Base-by-base conservation (phyloP, 1,140 invertebrate genomes). In the Sminthurides bifidus region DNA sequence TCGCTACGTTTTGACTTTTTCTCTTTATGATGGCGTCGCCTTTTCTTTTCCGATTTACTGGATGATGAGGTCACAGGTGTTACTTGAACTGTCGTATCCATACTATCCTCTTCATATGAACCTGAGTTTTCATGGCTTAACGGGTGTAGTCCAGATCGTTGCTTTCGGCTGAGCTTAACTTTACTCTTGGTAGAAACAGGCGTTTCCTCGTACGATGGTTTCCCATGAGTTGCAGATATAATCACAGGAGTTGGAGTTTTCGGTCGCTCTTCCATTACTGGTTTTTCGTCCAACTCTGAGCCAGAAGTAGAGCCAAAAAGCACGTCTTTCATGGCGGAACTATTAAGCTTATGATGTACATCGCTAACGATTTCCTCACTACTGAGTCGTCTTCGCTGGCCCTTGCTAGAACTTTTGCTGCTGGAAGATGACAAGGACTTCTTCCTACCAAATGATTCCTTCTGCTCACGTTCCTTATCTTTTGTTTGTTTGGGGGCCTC, bases 351-450 rank as follows among this genome's bases (percentile, higher is more conserved):
- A n/a, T n/a, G n/a, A n/a, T n/a, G n/a, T n/a, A n/a, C 59, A 51
- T 35, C 24, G 43, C 52, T 59, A 23, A 31, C 55, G n/a, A 21
- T 53, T 24, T 60, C 58, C 17, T 58, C 54, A 64, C 64, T 58
- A 59, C 61, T 51, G 56, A 52, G 41, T 67, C 66, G 54, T 63
- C 60, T 29, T 15, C 52, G 44, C 21, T 45, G 54, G 15, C 50
- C 48, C 26, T 54, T 58, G 14, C 19, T 17, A 38, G 33, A 54
- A 27, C 35, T 49, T 43, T 53, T 56, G 15, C 50, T 40, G 24
- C 46, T 58, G 23, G 58, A 30, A 38, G 35, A n/a, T 66, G 65
- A 5, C 73, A n/a, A 6, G 17, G 23, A n/a, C n/a, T n/a, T n/a
- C n/a, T 8, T 41, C 38, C n/a, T 41, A 17, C n/a, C 5, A 6